Percentiles rank a stretch among this genome's conserved stretches.
phyloP scores from a whole-genome alignment of 2,113 vertebrate species.

The Leucoraja erinaceus region DNA sequence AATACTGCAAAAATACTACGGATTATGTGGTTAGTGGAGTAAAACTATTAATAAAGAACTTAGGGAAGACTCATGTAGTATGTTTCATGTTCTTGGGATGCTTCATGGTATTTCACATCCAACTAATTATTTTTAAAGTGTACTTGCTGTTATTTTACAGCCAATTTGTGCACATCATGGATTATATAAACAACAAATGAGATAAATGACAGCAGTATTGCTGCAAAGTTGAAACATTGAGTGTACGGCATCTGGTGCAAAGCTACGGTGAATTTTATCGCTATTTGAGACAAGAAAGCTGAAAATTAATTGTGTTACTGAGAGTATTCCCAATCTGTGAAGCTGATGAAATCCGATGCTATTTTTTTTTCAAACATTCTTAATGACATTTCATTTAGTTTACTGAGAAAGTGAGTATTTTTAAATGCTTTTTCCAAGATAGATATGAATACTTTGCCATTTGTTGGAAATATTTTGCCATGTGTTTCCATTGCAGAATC shows the following conservation, averaged over 20 bases:
- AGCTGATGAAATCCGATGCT: neutral
- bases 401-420: neutral
- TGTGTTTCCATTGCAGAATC: constrained; percentile 57
- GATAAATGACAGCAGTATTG: neutral
- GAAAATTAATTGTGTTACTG: neutral
- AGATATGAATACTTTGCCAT: neutral
- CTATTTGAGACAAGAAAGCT: neutral
- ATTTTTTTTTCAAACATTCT: neutral
- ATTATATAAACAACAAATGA: constrained; percentile 19
- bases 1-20: neutral
- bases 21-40: neutral
- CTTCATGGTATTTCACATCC: neutral
- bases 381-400: neutral
- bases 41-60: neutral
- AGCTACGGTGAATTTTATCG: neutral
- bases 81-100: neutral
- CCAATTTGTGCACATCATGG: neutral
- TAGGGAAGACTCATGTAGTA: neutral
- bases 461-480: neutral
- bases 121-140: constrained; percentile 15
- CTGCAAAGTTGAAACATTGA: neutral
- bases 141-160: neutral
- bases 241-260: neutral
- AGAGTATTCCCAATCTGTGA: neutral
- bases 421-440: neutral